A percentile compares a stretch with the other conserved stretches of the same genome.
These are phyloP conservation scores for Sphaerodactylus townsendi DNA, from an alignment of 2,113 vertebrate species.

Conservation along the genomic window DNA sequence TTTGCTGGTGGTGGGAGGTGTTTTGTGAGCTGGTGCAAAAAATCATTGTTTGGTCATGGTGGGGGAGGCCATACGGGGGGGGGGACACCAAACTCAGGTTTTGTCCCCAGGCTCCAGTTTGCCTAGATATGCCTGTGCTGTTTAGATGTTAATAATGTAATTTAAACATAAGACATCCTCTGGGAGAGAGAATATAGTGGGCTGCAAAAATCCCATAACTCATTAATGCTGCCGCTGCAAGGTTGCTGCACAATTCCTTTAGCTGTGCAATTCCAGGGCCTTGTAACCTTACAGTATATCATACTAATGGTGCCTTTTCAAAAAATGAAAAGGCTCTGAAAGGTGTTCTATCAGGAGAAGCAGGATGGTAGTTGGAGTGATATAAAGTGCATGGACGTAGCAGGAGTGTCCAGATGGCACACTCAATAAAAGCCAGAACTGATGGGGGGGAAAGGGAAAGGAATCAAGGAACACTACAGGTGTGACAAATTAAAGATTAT, in stretches of 20 bases:
- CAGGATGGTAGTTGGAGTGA: slow-evolving; percentile 18
- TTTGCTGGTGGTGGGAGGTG: too few relatives aligned
- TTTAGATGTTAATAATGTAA: not conserved
- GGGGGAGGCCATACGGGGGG: too few relatives aligned
- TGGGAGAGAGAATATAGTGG: not conserved
- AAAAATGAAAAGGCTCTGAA: slow-evolving; percentile 30
- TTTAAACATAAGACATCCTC: not conserved
- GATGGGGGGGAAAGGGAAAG: not conserved
- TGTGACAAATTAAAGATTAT: slow-evolving; percentile 64
- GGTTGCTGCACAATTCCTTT: not conserved
- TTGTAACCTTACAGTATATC: rapidly evolving
- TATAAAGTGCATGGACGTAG: slow-evolving; percentile 15
- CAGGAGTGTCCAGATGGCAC: not conserved
- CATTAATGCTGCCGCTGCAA: not conserved
- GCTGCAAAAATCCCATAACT: not conserved
- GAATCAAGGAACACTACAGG: slow-evolving; percentile 35
- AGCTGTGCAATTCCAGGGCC: not conserved
- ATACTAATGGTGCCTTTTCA: rapidly evolving
- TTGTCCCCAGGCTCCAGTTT: too few relatives aligned
- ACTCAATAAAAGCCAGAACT: slow-evolving; percentile 4
- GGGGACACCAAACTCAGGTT: too few relatives aligned
- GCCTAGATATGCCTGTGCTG: too few relatives aligned
- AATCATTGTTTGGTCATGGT: too few relatives aligned
- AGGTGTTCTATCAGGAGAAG: not conserved
- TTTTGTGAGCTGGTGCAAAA: too few relatives aligned